Percentiles rank a stretch among this genome's conserved stretches.
Evolutionary conservation across 1,140 invertebrate species (phyloP).

Genomic region (Leptinotarsa undecemlineata): DNA sequence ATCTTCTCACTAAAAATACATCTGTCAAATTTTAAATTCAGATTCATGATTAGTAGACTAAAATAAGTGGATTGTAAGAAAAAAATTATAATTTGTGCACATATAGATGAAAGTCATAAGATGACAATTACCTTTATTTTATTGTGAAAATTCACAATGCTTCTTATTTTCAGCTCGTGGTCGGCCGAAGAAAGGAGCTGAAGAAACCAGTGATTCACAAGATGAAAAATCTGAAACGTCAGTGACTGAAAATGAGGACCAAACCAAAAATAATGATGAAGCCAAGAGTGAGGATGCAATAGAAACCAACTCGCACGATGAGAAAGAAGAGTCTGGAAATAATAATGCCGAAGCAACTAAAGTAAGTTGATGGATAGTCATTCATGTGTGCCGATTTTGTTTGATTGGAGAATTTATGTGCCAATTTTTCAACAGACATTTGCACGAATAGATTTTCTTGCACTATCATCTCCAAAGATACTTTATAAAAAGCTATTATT

Average conservation of each 20-base stretch:
- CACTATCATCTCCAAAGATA: too few species aligned
- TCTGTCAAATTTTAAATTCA: too few species aligned
- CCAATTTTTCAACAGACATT: too few species aligned
- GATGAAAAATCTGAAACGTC: slow-evolving; percentile 41
- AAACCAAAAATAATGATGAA: slow-evolving; percentile 40
- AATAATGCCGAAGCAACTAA: slow-evolving; percentile 52
- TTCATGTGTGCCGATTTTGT: too few species aligned
- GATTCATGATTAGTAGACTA: too few species aligned
- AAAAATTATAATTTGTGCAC: too few species aligned
- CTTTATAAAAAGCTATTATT: too few species aligned
- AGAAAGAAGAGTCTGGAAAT: slow-evolving; percentile 51
- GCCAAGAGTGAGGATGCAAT: slow-evolving; percentile 40
- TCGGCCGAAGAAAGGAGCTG: slow-evolving; percentile 25
- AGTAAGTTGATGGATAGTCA: slow-evolving; percentile 28
- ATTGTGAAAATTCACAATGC: slow-evolving; percentile 1
- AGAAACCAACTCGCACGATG: slow-evolving; percentile 50
- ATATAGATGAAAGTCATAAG: neutral
- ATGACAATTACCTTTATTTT: neutral
- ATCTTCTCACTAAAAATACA: too few species aligned
- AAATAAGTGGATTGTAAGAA: too few species aligned
- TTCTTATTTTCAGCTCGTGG: slow-evolving; percentile 26
- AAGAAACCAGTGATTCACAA: slow-evolving; percentile 34
- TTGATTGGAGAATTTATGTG: too few species aligned
- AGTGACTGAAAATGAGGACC: slow-evolving; percentile 37
- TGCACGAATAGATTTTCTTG: too few species aligned